Evolutionary conservation across 2,113 vertebrate species (phyloP), one percentile per base, ranked within the genome.

Genomic region (Anas platyrhynchos): DNA sequence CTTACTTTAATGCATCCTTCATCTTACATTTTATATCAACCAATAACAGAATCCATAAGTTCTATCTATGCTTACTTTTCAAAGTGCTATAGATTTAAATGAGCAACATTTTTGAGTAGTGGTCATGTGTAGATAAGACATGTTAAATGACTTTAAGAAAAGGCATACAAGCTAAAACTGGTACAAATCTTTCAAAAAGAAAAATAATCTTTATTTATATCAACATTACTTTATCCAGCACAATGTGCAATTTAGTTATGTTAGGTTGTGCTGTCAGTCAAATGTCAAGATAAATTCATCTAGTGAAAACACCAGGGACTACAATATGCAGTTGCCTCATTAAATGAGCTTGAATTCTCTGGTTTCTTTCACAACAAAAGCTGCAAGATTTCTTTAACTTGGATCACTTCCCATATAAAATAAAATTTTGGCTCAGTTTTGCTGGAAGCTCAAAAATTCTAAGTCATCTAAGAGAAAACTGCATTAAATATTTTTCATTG

Each of bases 401-500:
- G 26, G 2, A 31, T 83, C 21, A 38, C 10, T 77, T 89, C 14
- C 75, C 7, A 16, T n/a, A 44, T 34, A 59, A 93, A 61, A 6
- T 7, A 56, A 56, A 31, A 32, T 58, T 75, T 68, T 86, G 4
- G 22, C 26, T 74, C n/a, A 44, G 17, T 3, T 61, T 94, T 92
- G 22, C 23, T 56, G 44, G 62, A 91, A 95, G 85, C 36, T 56
- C 22, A 77, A 69, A 91, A 76, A 69, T 52, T 83, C 34, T 27
- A 88, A 72, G 55, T 73, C 20, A 95, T 59, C 6, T 88, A 67
- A 91, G 41, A 65, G 80, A 74, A 87, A 89, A 27, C 6, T 83
- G 34, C 69, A 95, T 83, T 93, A 75, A 97, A 96, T 97, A 94
- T 66, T 63, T 88, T 84, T 89, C 63, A 52, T 32, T 34, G 78